Base-by-base conservation (phyloP, 1,140 invertebrate genomes). In the Neoseiulus cucumeris region DNA sequence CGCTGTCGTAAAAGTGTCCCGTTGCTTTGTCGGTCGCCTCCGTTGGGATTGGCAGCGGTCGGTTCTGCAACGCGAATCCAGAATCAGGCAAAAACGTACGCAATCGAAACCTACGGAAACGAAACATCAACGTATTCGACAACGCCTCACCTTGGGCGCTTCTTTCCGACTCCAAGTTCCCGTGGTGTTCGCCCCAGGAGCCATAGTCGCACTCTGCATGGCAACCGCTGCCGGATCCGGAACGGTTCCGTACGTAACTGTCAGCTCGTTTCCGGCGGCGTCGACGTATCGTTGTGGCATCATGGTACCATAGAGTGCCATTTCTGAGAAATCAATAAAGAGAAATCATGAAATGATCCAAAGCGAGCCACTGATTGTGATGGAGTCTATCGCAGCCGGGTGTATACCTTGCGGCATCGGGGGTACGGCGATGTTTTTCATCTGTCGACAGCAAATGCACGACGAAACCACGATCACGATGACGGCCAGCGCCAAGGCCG, bases 1-100 rank as follows among this genome's bases (percentile, higher is more conserved):
- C 51, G 51, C 22, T 59, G 51, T 59, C 51, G 51, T 59, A 59
- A 59, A 59, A 25, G 22, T 59, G 51, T 59, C 51, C 51, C 51
- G 51, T 59, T 20, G 51, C 1, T 33, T 59, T 59, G 51, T 59
- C 51, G n/a, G 14, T 59, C 22, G 51, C 51, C 22, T 59, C 51
- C 51, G 51, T 29, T 25, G 51, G 51, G 22, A 59, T 33, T 4
- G 51, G 51, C 4, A 59, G 33, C 4, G 51, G 51, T 4, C 51
- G 51, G 33, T 59, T 59, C 51, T 59, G 51, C 1, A 59, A 25
- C 22, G 33, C 14, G 14, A 29, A 59, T 59, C 22, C 12, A 59
- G 22, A 25, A 17, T 9, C 4, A 9, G 4, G 33, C 33, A 9
- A 39, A 39, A 39, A 9, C 33, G 33, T 39, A 39, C 9, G 33